Conservation (phyloP, 2,113 vertebrate species). For the Chroicocephalus ridibundus region DNA sequence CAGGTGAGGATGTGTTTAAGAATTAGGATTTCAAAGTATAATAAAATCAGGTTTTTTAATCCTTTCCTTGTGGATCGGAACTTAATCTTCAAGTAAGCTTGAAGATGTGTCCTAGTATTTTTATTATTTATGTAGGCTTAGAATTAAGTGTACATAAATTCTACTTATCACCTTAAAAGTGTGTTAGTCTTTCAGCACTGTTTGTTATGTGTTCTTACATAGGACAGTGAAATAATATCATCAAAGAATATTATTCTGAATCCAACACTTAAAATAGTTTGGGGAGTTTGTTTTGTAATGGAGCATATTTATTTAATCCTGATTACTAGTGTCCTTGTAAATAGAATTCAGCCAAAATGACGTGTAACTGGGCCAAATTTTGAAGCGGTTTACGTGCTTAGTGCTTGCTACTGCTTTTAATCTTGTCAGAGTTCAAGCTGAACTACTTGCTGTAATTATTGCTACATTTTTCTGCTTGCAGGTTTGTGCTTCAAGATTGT, state of each 20-base stretch:
- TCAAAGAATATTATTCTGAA: neutral
- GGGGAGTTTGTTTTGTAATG: neutral
- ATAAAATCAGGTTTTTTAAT: neutral
- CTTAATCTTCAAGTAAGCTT: neutral
- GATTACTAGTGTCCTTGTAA: neutral
- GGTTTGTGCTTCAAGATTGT: neutral
- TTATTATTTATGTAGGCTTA: neutral
- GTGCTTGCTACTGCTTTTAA: neutral
- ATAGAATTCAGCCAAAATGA: neutral
- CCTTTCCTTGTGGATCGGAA: neutral
- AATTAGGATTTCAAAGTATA: neutral
- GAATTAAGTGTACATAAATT: slow-evolving; percentile 17
- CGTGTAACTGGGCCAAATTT: neutral
- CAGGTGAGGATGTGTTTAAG: neutral
- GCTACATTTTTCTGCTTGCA: neutral
- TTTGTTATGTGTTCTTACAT: neutral
- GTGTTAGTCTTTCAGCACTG: neutral
- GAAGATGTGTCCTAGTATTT: neutral
- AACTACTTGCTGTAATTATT: neutral
- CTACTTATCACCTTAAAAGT: neutral
- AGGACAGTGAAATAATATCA: neutral
- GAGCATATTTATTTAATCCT: neutral
- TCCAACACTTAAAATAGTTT: neutral
- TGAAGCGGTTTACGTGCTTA: neutral
- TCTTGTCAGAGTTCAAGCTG: neutral